Conservation (phyloP, 2,113 vertebrate genomes). For the Hipposideros armiger region DNA sequence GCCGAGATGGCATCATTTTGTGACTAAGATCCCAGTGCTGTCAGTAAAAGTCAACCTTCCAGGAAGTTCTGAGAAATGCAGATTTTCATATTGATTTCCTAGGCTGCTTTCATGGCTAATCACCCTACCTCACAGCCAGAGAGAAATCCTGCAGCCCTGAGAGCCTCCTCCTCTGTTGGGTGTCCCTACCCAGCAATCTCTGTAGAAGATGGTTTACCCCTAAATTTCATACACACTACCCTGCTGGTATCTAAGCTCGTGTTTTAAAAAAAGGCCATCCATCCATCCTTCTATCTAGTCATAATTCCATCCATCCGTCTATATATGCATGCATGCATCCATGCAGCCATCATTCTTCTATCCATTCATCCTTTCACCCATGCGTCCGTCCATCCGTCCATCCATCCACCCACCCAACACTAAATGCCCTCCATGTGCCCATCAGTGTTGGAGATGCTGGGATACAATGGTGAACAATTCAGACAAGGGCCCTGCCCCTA, state of each 20-base stretch:
- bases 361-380: not conserved
- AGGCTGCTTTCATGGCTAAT: not conserved
- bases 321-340: too few species aligned
- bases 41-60: conserved; percentile 40
- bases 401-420: not conserved
- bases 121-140: not conserved
- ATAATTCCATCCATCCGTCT: too few species aligned
- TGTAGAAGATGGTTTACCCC: not conserved
- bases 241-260: not conserved
- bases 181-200: not conserved
- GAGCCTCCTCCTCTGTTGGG: not conserved
- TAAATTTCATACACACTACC: not conserved
- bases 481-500: not conserved
- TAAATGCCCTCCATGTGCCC: too few species aligned
- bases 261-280: not conserved
- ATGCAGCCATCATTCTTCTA: not conserved
- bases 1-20: not conserved
- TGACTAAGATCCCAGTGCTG: not conserved
- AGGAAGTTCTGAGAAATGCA: conserved; percentile 3
- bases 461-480: fast-evolving
- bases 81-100: not conserved
- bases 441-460: not conserved
- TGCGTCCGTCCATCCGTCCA: not conserved
- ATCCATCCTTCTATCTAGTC: not conserved
- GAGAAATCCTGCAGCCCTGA: not conserved